These are phyloP conservation scores for Pipistrellus pipistrellus DNA, from an alignment of 2,797 vertebrate species.

Conservation along the genomic window DNA sequence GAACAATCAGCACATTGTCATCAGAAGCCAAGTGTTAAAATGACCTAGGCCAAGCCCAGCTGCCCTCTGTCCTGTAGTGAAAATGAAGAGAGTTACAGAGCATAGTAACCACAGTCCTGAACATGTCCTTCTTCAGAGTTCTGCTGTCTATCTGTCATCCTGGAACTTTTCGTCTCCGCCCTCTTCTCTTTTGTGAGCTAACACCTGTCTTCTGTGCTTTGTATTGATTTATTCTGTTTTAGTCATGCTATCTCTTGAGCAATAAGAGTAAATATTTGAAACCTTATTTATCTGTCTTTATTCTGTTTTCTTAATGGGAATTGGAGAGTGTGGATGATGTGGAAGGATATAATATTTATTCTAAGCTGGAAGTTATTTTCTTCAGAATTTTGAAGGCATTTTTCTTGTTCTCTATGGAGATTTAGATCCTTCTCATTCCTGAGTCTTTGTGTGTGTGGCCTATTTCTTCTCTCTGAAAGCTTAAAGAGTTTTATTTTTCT, in stretches of 20 bases:
- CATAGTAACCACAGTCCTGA: not conserved
- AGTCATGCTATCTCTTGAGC: not conserved
- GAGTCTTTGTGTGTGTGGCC: not conserved
- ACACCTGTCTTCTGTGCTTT: not conserved
- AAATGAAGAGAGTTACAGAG: not conserved
- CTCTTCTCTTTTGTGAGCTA: not conserved
- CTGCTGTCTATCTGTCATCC: not conserved
- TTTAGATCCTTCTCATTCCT: slow-evolving; percentile 32
- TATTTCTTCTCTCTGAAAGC: not conserved
- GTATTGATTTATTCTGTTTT: slow-evolving; percentile 27
- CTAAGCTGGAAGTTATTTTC: slow-evolving; percentile 17
- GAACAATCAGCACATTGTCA: not conserved
- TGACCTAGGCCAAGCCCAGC: not conserved
- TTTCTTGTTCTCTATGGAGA: slow-evolving; percentile 31
- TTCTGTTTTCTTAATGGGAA: not conserved
- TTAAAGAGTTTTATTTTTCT: not conserved
- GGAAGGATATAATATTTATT: not conserved
- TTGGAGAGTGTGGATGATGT: not conserved
- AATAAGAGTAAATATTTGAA: slow-evolving; percentile 52
- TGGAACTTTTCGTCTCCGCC: not conserved
- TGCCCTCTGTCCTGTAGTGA: not conserved
- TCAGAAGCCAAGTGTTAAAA: not conserved
- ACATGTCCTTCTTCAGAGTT: not conserved
- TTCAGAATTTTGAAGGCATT: slow-evolving; percentile 39
- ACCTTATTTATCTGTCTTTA: not conserved